These are phyloP conservation scores for Trichoplusia ni DNA, from an alignment of 1,140 invertebrate species.

Conservation along the genomic window DNA sequence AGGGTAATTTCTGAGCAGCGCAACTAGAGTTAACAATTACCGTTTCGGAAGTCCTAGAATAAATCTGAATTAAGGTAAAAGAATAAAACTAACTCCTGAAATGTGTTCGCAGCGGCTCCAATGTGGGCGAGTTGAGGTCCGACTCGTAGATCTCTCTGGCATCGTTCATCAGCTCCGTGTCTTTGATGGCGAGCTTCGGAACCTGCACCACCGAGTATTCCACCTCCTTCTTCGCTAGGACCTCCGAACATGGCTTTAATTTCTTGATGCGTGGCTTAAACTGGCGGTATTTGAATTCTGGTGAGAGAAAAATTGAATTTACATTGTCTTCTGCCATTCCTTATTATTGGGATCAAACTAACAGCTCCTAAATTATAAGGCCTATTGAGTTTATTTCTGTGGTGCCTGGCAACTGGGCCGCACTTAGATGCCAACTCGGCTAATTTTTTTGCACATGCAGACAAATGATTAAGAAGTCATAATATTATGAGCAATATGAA, in stretches of 20 bases:
- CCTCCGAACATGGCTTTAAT: constrained; percentile 34
- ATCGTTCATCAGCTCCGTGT: constrained; percentile 71
- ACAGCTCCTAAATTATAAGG: too few relatives aligned
- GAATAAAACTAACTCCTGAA: constrained; percentile 63
- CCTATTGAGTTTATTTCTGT: too few relatives aligned
- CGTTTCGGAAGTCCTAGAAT: too few relatives aligned
- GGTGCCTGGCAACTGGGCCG: too few relatives aligned
- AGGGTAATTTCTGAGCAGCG: too few relatives aligned
- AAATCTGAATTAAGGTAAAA: not conserved
- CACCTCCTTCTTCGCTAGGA: constrained; percentile 27
- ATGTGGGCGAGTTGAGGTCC: constrained; percentile 60
- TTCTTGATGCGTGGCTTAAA: constrained; percentile 68
- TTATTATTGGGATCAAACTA: too few relatives aligned
- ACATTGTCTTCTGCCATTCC: too few relatives aligned
- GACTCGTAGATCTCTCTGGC: constrained; percentile 64
- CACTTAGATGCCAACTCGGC: too few relatives aligned
- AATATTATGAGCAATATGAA: not conserved
- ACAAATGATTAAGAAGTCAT: too few relatives aligned
- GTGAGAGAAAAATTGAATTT: not conserved
- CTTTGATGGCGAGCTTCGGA: constrained; percentile 63
- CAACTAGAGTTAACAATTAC: too few relatives aligned
- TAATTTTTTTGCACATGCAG: too few relatives aligned
- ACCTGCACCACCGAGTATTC: constrained; percentile 35
- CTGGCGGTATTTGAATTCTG: constrained; percentile 66
- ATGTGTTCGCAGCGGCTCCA: constrained; percentile 63